Evolutionary conservation across 2,888 invertebrate genomes (phyloP), one percentile per base, ranked within the genome.

Genomic region (Therioaphis trifolii): DNA sequence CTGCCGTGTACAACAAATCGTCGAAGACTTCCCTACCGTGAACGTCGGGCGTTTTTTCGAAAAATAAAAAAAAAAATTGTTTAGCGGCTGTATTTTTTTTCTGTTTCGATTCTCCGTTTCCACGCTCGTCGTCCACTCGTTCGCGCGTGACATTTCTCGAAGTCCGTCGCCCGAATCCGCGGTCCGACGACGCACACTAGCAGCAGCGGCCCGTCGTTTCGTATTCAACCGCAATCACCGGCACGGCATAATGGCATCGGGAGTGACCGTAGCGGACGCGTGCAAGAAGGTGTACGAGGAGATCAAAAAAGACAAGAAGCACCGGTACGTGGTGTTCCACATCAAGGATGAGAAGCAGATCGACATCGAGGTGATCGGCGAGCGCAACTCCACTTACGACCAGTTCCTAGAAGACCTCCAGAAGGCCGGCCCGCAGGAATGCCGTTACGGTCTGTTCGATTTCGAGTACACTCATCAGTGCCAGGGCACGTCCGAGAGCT

Each of bases 381-480:
- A 93, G 86, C 93, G 97, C 87, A 95, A 96, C 89, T 95, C 96
- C 84, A 94, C 95, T 88, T 99, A 98, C 90, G 96, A 97, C 88
- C 93, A 94, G 89, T 99, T 99, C 92, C 93, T 98, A 87, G 94
- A 94, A 88, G 96, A 98, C 89, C 91, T 99, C 89, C 95, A 98
- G 90, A 91, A 92, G 89, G 96, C 94, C 85, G 97, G 97, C 87
- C 94, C 94, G 86, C 95, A 94, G 79, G 98, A 99, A 90, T 99
- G 99, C 91, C 96, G 99, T 91, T 99, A 99, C 90, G 98, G 98
- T 86, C 93, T 97, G 79, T 99, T 96, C 90, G 99, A 99, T 90
- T 98, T 98, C 89, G 97, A 98, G 91, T 99, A 98, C 91, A 96
- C 96, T 91, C 96, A 97, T 90, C 96, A 96, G 90, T 96, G 96